phyloP scores from a whole-genome alignment of 2,888 invertebrate species.

The Germaria angustata region DNA sequence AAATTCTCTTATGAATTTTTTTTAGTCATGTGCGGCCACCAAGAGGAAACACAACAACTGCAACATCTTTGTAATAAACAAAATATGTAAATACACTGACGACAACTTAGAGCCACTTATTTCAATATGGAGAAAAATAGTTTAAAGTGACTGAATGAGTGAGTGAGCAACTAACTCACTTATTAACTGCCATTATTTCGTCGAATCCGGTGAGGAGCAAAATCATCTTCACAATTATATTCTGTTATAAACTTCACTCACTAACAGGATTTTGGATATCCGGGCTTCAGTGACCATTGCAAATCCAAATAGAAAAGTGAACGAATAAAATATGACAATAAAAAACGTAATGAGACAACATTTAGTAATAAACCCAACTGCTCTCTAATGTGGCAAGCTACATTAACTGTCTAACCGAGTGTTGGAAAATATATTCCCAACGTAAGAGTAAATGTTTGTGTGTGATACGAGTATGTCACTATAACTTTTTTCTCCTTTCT shows the following conservation, averaged over 20 bases:
- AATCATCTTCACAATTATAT: background rate
- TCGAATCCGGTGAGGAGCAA: background rate
- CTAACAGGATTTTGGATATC: slow-evolving; percentile 38
- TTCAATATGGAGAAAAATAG: background rate
- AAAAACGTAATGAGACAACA: slow-evolving; percentile 19
- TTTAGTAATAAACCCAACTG: slow-evolving; percentile 38
- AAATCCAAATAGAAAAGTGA: slow-evolving; percentile 9
- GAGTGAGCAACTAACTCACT: slow-evolving; percentile 17
- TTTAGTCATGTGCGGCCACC: background rate
- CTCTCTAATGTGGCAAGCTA: slow-evolving; percentile 51
- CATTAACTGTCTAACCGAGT: slow-evolving; percentile 49
- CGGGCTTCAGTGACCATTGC: slow-evolving; percentile 39
- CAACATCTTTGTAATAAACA: slow-evolving; percentile 12
- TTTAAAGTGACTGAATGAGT: slow-evolving; percentile 7
- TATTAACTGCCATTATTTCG: background rate
- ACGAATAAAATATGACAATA: background rate
- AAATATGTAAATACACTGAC: slow-evolving; percentile 23
- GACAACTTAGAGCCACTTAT: slow-evolving; percentile 2
- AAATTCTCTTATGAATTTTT: slow-evolving; percentile 15
- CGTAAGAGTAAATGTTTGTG: background rate
- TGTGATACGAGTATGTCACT: slow-evolving; percentile 26
- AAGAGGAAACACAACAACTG: slow-evolving; percentile 3
- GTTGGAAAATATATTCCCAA: slow-evolving; percentile 15
- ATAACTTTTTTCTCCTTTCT: slow-evolving; percentile 19
- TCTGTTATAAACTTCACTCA: slow-evolving; percentile 3